Base-by-base conservation (phyloP, 2,888 invertebrate species). In the Drosophila mettleri region DNA sequence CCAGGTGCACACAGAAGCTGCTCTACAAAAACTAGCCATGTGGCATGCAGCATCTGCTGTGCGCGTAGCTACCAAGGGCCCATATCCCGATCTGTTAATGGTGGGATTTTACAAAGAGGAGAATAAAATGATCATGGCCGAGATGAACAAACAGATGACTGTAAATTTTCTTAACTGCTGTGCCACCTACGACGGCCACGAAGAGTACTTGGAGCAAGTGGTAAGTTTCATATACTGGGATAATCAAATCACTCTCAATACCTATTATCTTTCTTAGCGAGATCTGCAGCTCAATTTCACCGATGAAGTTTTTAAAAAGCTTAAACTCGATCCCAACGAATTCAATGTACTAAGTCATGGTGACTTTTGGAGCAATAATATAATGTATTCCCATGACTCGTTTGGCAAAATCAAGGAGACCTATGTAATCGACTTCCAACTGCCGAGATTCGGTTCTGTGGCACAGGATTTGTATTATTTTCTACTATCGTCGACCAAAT, bases 11-110 rank as follows among this genome's bases (percentile, higher is more conserved):
- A 79, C 82, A 14, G 74, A 90, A 49, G 27, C 76, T 0, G 85
- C 81, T 6, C 68, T 91, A 2, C 53, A 65, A 22, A 91, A 86
- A 27, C 18, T 91, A 34, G 82, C 91, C 2, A 65, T 89, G 58
- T 90, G 90, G 66, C 91, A 91, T 80, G 91, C 91, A 1, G 90
- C 84, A 1, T 88, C 90, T 0, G 90, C 84, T 2, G 83, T 82
- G 38, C 67, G 81, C 2, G 64, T 69, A 6, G 85, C 73, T 29
- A 65, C 64, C 2, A 80, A 78, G 48, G 86, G 88, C 0, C 34
- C 60, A 7, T 89, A 79, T 53, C 76, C 76, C 10, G 53, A 59
- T 3, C 14, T 20, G 1, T 12, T 77, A 5, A 46, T 36, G 12
- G 2, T 4, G 1, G 69, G 76, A 1, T 36, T 79, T 16, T 76